Evolutionary conservation across 2,797 vertebrate genomes (phyloP).

Genomic region (Chaenodraco wilsoni): DNA sequence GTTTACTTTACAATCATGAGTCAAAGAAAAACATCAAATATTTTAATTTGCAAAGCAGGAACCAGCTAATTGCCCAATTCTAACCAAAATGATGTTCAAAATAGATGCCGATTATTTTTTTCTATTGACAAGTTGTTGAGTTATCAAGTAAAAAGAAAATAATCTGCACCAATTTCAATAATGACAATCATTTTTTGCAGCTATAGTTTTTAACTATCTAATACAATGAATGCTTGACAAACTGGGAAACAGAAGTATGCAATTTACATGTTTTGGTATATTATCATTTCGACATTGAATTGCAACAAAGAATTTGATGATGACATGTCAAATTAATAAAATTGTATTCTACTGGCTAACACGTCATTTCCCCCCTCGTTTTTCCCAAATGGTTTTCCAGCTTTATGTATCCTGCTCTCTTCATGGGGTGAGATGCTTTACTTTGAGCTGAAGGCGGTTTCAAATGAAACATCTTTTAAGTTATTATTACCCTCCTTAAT

Average conservation of each 20-base stretch:
- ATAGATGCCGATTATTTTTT: background rate
- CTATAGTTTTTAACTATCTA: background rate
- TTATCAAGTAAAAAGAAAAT: background rate
- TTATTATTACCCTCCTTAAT: conserved; percentile 13
- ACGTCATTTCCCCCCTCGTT: background rate
- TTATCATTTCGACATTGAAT: background rate
- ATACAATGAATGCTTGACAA: background rate
- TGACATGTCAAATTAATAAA: background rate
- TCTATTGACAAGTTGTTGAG: background rate
- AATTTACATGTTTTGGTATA: conserved; percentile 22
- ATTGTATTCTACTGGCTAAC: background rate
- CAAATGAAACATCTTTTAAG: background rate
- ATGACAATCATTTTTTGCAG: background rate
- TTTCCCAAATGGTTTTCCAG: background rate
- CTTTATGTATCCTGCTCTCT: too few relatives aligned
- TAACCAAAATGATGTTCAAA: background rate
- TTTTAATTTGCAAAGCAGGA: background rate
- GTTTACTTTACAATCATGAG: background rate
- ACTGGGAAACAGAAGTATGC: background rate
- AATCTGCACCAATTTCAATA: too few relatives aligned
- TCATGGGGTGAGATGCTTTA: conserved; percentile 4
- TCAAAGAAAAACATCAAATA: background rate
- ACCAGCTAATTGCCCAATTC: background rate
- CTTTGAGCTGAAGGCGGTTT: background rate
- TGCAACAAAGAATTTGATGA: background rate